phyloP scores from a whole-genome alignment of 92 coral and sea anemone genomes.

The Actinernus sp. region DNA sequence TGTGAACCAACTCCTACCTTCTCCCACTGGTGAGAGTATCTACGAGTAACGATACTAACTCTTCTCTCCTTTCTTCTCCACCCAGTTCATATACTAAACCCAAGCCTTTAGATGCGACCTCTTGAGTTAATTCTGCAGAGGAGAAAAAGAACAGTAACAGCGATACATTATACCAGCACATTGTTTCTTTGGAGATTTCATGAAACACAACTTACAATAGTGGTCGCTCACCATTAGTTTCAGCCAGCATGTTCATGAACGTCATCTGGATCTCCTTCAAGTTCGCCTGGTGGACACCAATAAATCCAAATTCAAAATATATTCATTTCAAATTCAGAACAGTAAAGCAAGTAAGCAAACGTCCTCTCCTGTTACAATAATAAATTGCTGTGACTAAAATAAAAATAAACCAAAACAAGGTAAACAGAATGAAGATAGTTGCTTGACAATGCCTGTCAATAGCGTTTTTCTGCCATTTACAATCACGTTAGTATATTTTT shows the following conservation, averaged over 20 bases:
- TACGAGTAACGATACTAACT: constrained; percentile 86
- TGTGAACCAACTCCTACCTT: constrained; percentile 68
- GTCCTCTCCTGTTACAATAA: too few species aligned
- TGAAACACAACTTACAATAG: too few species aligned
- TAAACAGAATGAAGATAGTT: neutral
- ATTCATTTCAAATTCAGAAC: too few species aligned
- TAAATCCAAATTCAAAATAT: neutral
- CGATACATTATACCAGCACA: too few species aligned
- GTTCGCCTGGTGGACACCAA: constrained; percentile 51
- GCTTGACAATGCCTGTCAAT: neutral
- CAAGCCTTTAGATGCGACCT: constrained; percentile 97
- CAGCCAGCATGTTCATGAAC: constrained; percentile 89
- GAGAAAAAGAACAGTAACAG: neutral
- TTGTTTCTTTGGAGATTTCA: too few species aligned
- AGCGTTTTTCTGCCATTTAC: too few species aligned
- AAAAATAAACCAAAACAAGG: too few species aligned
- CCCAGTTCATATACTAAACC: constrained; percentile 93
- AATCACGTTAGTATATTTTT: too few species aligned
- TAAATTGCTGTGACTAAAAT: neutral
- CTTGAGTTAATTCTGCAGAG: constrained; percentile 83
- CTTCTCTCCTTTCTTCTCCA: constrained; percentile 81
- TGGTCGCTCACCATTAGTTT: constrained; percentile 79
- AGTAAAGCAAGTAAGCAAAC: too few species aligned
- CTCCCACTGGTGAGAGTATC: constrained; percentile 81
- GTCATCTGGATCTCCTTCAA: constrained; percentile 89